phyloP scores from a whole-genome alignment of 2,113 vertebrate genomes.

The Chaenogobius annularis region DNA sequence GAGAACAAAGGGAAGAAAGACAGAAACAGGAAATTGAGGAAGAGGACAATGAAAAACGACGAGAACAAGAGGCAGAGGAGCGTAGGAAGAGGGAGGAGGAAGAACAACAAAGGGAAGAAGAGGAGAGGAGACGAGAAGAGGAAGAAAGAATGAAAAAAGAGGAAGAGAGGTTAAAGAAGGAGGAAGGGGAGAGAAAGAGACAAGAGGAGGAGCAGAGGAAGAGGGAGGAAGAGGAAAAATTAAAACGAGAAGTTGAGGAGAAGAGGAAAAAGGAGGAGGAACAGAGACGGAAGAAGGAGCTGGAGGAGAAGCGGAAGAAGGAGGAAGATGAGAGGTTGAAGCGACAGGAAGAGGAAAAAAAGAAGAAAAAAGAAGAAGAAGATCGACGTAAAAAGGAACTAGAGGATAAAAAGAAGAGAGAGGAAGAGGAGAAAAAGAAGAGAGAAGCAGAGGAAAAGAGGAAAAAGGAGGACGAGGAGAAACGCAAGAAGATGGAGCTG shows the following conservation, averaged over 20 bases:
- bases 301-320: constrained; percentile 21
- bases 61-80: constrained; percentile 30
- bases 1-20: constrained; percentile 36
- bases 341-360: constrained; percentile 7
- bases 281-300: constrained; percentile 22
- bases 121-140: constrained; percentile 26
- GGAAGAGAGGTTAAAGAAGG: constrained; percentile 30
- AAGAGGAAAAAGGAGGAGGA: constrained; percentile 15
- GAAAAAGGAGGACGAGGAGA: constrained; percentile 24
- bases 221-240: constrained; percentile 34
- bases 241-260: constrained; percentile 19
- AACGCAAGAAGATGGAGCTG: constrained; percentile 18
- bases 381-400: constrained; percentile 37
- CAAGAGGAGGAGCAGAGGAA: constrained; percentile 28
- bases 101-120: constrained; percentile 28
- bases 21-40: not conserved
- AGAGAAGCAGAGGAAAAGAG: constrained; percentile 6
- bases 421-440: constrained; percentile 22
- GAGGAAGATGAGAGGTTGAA: constrained; percentile 31
- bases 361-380: constrained; percentile 22
- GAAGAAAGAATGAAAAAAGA: constrained; percentile 27
- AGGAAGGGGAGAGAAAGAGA: constrained; percentile 16
- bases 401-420: constrained; percentile 28
- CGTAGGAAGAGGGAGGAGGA: constrained; percentile 40
- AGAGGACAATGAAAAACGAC: not conserved